These are phyloP conservation scores for Crossaster papposus DNA, from an alignment of 53 echinoderm and acorn worm species.

Conservation along the genomic window DNA sequence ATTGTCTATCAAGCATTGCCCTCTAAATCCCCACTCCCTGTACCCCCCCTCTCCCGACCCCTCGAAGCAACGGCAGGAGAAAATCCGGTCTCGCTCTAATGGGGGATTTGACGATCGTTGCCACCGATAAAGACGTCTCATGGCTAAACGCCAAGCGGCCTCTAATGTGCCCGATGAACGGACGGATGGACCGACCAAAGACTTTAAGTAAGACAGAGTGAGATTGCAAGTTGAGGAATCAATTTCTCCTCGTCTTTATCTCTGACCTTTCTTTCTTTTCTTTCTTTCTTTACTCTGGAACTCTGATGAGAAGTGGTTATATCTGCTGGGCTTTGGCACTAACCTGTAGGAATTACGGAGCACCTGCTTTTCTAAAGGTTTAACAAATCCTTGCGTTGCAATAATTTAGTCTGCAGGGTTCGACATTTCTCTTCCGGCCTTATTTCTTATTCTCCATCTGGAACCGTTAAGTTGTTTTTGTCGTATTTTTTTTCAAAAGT, in stretches of 20 bases:
- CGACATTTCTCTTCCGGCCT: not conserved
- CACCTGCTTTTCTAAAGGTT: conserved; percentile 39
- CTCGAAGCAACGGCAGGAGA: conserved; percentile 10
- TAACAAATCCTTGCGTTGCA: conserved; percentile 33
- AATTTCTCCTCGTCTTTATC: conserved; percentile 47
- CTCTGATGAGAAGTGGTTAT: conserved; percentile 14
- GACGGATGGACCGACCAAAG: not conserved
- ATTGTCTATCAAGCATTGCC: conserved; percentile 38
- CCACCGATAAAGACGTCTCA: conserved; percentile 35
- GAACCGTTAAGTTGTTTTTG: not conserved
- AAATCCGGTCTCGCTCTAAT: conserved; percentile 28
- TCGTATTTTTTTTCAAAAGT: no score
- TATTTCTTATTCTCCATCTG: not conserved
- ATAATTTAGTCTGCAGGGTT: conserved; percentile 30
- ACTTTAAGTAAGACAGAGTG: not conserved
- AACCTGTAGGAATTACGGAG: conserved; percentile 1
- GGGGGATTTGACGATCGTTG: conserved; percentile 32
- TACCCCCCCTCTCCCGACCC: not conserved
- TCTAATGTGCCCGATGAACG: not conserved
- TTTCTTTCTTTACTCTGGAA: not conserved
- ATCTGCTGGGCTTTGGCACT: not conserved
- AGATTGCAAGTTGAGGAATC: conserved; percentile 23
- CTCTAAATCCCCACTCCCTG: not conserved
- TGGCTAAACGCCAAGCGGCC: not conserved
- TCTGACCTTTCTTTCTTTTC: not conserved